Evolutionary conservation across 2,113 vertebrate genomes (phyloP), one percentile per base, ranked within the genome.

Genomic region (Neolamprologus tretocephalus): DNA sequence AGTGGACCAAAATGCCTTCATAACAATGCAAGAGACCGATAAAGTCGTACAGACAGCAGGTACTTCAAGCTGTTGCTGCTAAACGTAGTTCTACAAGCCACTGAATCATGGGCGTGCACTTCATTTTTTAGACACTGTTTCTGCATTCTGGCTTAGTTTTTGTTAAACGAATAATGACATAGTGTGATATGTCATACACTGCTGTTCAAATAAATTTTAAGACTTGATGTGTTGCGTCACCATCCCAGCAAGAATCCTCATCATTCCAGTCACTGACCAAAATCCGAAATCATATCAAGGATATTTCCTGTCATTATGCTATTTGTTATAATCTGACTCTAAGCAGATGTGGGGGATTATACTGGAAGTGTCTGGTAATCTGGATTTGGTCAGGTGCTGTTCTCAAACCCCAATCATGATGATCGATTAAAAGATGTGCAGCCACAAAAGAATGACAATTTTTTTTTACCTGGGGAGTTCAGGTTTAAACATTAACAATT

Each of bases 311-410:
- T 93, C 87, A 90, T 93, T 92, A 92, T 82, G 89, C 53, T 82
- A 82, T 92, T 91, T 91, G 78, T 88, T 89, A 88, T 95, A 95
- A 95, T 96, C 93, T 94, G 93, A 91, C 49, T 92, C 84, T 89
- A 90, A 94, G 81, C 91, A 92, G 89, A 95, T 92, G 89, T 80
- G n/a, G 23, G 58, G 93, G 94, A 95, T 96, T 94, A 95, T 90
- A 75, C 82, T 91, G 80, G 68, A 92, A 92, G 89, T 94, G 90
- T 92, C 89, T 92, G 83, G 81, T 94, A 94, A 95, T 95, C 92
- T 92, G 78, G 86, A 91, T 94, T 87, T 93, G 88, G 92, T 92
- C 92, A 95, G 94, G 94, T 93, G 88, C 93, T 85, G 82, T 80
- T 81, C 68, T 73, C 85, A 84, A 84, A 85, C 57, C 82, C 80